A percentile compares a stretch with the other conserved stretches of the same genome.
Evolutionary conservation across 2,797 vertebrate species (phyloP).

Genomic region (Malacoraja senta): DNA sequence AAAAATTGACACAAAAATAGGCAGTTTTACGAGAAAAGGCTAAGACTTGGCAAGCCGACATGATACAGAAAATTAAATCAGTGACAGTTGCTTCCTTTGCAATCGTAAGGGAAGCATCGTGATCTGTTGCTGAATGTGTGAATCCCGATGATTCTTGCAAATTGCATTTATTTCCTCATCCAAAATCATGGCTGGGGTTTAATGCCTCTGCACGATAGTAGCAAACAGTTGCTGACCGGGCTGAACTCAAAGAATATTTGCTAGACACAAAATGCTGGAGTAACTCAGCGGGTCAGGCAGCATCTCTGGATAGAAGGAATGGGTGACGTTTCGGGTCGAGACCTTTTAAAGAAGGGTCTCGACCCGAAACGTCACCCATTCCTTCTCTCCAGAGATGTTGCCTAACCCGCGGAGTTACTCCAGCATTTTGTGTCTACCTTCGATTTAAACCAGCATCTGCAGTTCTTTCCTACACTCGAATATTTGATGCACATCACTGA

Average conservation of each 20-base stretch:
- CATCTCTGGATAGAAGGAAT: too few species aligned
- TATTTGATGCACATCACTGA: neutral
- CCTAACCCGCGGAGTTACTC: too few species aligned
- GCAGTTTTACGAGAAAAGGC: constrained; percentile 31
- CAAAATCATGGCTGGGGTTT: constrained; percentile 12
- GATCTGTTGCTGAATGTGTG: constrained; percentile 35
- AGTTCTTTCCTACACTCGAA: too few species aligned
- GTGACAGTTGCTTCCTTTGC: constrained; percentile 35
- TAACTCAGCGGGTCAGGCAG: too few species aligned
- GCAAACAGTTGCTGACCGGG: neutral
- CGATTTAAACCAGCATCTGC: too few species aligned
- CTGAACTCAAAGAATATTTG: constrained; percentile 14
- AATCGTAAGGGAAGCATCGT: constrained; percentile 23
- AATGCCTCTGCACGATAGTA: neutral
- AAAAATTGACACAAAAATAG: constrained; percentile 26
- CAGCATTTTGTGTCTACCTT: too few species aligned
- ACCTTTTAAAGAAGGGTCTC: too few species aligned
- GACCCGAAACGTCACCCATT: too few species aligned
- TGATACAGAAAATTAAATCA: constrained; percentile 15
- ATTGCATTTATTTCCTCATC: constrained; percentile 22
- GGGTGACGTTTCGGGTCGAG: too few species aligned
- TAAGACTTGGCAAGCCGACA: constrained; percentile 33
- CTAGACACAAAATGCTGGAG: too few species aligned
- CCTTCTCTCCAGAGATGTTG: too few species aligned
- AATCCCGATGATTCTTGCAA: constrained; percentile 36